phyloP scores from a whole-genome alignment of 1,140 invertebrate species.

The Halictus rubicundus region DNA sequence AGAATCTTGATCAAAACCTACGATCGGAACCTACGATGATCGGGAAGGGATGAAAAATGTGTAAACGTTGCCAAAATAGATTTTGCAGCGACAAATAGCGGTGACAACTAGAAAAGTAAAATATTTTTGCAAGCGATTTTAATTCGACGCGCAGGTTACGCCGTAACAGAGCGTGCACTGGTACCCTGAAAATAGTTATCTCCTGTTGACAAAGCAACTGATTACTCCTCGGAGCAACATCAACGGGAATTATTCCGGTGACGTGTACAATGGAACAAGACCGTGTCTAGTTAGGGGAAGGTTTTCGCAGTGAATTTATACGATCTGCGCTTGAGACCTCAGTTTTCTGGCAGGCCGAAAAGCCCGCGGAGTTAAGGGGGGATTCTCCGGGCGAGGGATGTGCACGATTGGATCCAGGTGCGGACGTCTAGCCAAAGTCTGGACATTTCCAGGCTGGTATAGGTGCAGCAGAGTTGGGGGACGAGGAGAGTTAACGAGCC shows the following conservation, averaged over 20 bases:
- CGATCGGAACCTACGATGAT: too few relatives aligned
- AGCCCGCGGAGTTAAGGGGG: slow-evolving; percentile 18
- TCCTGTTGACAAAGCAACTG: background rate
- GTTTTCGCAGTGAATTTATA: background rate
- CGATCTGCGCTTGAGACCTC: background rate
- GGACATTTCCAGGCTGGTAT: slow-evolving; percentile 54
- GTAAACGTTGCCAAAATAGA: too few relatives aligned
- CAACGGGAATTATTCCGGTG: slow-evolving; percentile 3
- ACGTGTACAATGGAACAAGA: slow-evolving; percentile 2
- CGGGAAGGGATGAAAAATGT: too few relatives aligned
- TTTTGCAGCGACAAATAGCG: too few relatives aligned
- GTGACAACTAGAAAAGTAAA: too few relatives aligned
- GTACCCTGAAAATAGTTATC: background rate
- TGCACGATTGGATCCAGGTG: slow-evolving; percentile 60
- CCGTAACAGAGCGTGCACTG: too few relatives aligned
- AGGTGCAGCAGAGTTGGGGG: background rate
- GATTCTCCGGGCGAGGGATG: slow-evolving; percentile 9
- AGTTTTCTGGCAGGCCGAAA: background rate
- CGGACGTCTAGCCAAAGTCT: slow-evolving; percentile 63
- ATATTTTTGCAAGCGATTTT: too few relatives aligned
- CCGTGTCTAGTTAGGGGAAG: slow-evolving; percentile 15
- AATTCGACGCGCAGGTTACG: too few relatives aligned
- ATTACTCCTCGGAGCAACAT: background rate
- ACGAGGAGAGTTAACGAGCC: slow-evolving; percentile 54
- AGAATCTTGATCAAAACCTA: too few relatives aligned